phyloP scores from a whole-genome alignment of 1,140 invertebrate genomes.

The Bombus confusus region DNA sequence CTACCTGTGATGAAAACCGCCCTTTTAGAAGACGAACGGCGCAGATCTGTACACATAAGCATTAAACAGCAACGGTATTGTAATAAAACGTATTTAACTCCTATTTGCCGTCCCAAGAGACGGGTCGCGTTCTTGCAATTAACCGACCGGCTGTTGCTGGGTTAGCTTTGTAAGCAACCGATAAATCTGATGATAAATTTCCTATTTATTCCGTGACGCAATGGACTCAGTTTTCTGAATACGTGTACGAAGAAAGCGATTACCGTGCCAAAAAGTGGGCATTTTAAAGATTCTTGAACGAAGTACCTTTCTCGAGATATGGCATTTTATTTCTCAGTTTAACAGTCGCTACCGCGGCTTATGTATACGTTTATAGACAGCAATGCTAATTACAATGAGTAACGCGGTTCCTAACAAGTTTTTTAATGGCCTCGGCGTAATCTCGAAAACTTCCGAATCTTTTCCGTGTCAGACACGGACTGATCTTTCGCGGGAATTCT shows the following conservation, averaged over 20 bases:
- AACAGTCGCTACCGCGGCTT: not conserved
- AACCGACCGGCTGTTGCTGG: constrained; percentile 12
- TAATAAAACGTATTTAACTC: constrained; percentile 50
- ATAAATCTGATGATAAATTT: constrained; percentile 28
- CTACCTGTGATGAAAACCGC: not conserved
- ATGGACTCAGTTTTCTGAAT: not conserved
- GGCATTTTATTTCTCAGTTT: not conserved
- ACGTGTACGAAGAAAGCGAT: not conserved
- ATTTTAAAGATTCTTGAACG: not conserved
- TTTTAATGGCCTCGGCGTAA: not conserved
- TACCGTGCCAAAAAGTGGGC: not conserved
- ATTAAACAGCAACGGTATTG: constrained; percentile 4
- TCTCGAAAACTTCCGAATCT: constrained; percentile 13
- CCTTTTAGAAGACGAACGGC: not conserved
- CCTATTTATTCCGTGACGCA: not conserved
- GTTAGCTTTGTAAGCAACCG: constrained; percentile 24
- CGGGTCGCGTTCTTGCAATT: constrained; percentile 37
- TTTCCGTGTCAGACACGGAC: not conserved
- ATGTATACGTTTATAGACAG: not conserved
- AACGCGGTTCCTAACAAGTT: constrained; percentile 18
- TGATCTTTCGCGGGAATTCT: constrained; percentile 21
- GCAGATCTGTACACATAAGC: not conserved
- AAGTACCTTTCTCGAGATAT: not conserved
- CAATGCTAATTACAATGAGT: not conserved
- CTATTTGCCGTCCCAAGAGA: not conserved